These are phyloP conservation scores for Metridium senile DNA, from an alignment of 92 coral and sea anemone species.

Conservation along the genomic window DNA sequence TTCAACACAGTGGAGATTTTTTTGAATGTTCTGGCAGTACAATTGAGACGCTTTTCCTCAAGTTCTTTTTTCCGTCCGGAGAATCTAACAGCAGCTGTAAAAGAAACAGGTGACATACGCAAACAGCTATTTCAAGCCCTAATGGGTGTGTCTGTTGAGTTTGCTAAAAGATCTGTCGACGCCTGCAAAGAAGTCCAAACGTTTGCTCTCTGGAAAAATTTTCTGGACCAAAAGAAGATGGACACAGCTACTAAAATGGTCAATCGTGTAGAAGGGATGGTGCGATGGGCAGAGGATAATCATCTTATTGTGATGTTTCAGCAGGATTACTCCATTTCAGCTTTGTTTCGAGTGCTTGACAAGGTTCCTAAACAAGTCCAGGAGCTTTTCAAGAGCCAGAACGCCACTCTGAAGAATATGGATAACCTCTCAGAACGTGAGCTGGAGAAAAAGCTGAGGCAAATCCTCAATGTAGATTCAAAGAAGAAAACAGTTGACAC, in stretches of 20 bases:
- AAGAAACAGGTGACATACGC: conserved; percentile 58
- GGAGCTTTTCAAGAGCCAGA: conserved; percentile 62
- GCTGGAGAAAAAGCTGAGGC: conserved; percentile 56
- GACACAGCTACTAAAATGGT: conserved; percentile 73
- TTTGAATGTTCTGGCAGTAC: conserved; percentile 71
- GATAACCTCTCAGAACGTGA: conserved; percentile 51
- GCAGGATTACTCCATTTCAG: conserved; percentile 66
- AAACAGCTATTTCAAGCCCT: conserved; percentile 66
- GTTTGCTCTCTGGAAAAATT: conserved; percentile 28
- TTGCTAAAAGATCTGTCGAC: conserved; percentile 65
- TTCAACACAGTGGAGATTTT: conserved; percentile 68
- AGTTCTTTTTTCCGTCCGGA: conserved; percentile 66
- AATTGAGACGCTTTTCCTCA: conserved; percentile 68
- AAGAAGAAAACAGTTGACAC: not conserved
- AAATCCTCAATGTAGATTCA: conserved; percentile 46
- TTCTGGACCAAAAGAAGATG: not conserved
- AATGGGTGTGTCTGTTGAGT: conserved; percentile 65
- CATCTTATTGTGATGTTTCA: conserved; percentile 78
- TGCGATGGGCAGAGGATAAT: conserved; percentile 81
- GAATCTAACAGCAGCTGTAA: conserved; percentile 58
- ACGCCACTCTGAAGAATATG: conserved; percentile 27
- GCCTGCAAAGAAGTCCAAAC: conserved; percentile 53
- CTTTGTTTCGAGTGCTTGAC: conserved; percentile 57
- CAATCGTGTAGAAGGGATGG: conserved; percentile 74
- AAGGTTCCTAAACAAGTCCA: conserved; percentile 65